phyloP scores from a whole-genome alignment of 2,888 invertebrate genomes.

The Dendrolimus pini region DNA sequence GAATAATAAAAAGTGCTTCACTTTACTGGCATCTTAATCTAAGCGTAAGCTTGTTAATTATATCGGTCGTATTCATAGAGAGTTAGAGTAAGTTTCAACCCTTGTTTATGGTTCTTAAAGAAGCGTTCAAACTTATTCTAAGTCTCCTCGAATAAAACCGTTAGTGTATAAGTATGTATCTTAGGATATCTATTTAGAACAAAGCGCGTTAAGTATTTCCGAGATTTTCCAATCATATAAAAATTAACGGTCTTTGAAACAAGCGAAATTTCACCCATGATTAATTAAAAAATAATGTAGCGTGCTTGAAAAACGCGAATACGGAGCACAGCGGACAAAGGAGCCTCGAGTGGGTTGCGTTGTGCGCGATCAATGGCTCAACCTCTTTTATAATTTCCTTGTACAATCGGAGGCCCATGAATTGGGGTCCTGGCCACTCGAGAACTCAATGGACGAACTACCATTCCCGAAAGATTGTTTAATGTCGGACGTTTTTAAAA shows the following conservation, averaged over 20 bases:
- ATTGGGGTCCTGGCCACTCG: conserved; percentile 63
- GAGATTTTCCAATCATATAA: no score
- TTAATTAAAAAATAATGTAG: conserved; percentile 28
- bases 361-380: conserved; percentile 65
- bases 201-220: no score
- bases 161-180: no score
- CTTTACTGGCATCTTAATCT: no score
- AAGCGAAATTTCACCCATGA: background rate
- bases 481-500: conserved; percentile 56
- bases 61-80: no score
- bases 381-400: conserved; percentile 50
- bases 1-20: no score
- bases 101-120: no score
- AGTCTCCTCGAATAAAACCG: no score
- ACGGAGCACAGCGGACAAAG: conserved; percentile 68
- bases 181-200: no score
- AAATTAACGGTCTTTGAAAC: background rate
- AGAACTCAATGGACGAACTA: conserved; percentile 57
- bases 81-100: no score
- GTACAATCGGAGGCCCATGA: conserved; percentile 62
- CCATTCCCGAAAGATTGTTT: conserved; percentile 21
- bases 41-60: no score
- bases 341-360: conserved; percentile 60
- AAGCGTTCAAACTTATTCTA: no score
- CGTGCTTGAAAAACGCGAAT: conserved; percentile 54